phyloP scores from a whole-genome alignment of 2,113 vertebrate genomes.

The Rhinichthys klamathensis region DNA sequence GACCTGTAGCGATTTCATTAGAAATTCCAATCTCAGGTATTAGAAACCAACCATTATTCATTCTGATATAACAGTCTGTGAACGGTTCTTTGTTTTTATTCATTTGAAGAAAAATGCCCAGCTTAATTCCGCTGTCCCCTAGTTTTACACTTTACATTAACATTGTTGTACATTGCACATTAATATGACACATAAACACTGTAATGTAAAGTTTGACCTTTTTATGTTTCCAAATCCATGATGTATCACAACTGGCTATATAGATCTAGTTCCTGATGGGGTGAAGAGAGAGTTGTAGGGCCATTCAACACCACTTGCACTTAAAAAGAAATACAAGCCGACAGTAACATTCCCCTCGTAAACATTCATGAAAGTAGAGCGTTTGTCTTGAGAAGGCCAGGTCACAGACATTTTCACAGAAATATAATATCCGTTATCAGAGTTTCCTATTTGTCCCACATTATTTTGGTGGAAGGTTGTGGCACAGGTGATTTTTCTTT shows the following conservation, averaged over 20 bases:
- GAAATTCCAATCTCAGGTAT: constrained; percentile 8
- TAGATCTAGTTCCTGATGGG: constrained; percentile 31
- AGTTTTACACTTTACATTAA: neutral
- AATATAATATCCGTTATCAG: constrained; percentile 57
- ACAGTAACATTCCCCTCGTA: neutral
- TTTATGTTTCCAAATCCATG: constrained; percentile 37
- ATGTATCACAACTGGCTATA: constrained; percentile 20
- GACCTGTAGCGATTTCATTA: constrained; percentile 15
- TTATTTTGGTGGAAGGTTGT: constrained; percentile 47
- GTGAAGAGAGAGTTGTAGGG: constrained; percentile 27
- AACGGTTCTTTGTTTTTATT: neutral
- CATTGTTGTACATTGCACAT: neutral
- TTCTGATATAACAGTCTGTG: constrained; percentile 19
- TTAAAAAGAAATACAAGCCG: constrained; percentile 32
- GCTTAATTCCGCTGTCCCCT: neutral
- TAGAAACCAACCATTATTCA: constrained; percentile 30
- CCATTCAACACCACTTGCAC: constrained; percentile 20
- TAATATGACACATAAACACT: neutral
- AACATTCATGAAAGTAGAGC: constrained; percentile 21
- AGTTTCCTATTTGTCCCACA: constrained; percentile 37
- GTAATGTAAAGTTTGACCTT: constrained; percentile 13
- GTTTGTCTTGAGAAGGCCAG: constrained; percentile 20
- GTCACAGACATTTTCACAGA: constrained; percentile 46
- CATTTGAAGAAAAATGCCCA: too few relatives aligned
- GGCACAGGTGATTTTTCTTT: constrained; percentile 61